phyloP scores from a whole-genome alignment of 2,797 vertebrate species.

The Danio jaintianensis region DNA sequence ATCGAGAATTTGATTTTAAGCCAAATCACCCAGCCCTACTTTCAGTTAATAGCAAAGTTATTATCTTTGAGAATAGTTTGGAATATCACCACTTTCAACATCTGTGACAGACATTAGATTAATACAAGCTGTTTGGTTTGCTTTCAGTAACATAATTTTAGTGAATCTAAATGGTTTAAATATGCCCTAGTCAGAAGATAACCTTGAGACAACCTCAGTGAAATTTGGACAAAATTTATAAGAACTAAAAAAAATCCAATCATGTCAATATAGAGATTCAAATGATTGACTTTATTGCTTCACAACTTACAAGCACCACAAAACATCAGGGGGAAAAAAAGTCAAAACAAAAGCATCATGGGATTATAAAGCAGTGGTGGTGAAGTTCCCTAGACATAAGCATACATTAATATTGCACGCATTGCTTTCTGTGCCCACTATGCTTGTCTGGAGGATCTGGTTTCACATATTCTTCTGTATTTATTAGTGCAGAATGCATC shows the following conservation, averaged over 20 bases:
- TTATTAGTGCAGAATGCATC: not conserved
- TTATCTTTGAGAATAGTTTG: not conserved
- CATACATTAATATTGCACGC: not conserved
- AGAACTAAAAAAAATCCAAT: not conserved
- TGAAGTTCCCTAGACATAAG: not conserved
- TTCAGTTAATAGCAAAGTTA: too few species aligned
- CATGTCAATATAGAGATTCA: not conserved
- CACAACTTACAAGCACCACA: not conserved
- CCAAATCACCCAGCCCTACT: too few species aligned
- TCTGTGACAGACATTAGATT: not conserved
- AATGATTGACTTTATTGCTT: not conserved
- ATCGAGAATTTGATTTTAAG: too few species aligned
- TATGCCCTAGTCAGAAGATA: not conserved
- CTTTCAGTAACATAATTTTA: not conserved
- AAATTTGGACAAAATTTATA: not conserved
- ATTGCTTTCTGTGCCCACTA: not conserved
- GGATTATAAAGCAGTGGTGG: not conserved
- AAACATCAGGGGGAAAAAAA: not conserved
- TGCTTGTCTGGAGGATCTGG: not conserved
- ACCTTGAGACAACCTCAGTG: not conserved
- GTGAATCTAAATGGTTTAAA: too few species aligned
- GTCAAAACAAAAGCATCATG: not conserved
- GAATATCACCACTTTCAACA: not conserved
- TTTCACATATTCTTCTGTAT: conserved; percentile 57
- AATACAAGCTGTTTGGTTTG: not conserved